These are phyloP conservation scores for Goniozus legneri DNA, from an alignment of 1,140 invertebrate genomes.

Conservation along the genomic window DNA sequence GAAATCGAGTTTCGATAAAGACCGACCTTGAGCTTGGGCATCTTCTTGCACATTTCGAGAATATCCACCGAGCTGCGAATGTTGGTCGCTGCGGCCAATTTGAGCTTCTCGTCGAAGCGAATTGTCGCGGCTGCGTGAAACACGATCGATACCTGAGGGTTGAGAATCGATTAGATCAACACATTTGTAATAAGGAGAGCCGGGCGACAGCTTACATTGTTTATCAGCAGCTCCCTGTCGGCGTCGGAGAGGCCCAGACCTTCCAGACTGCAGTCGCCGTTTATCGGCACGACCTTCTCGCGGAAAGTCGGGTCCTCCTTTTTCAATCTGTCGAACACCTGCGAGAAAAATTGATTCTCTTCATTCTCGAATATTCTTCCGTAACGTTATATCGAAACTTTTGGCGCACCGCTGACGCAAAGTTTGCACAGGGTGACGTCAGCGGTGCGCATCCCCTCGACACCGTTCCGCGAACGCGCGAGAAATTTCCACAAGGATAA, in stretches of 20 bases:
- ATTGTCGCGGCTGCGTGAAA: constrained; percentile 67
- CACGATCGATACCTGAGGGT: constrained; percentile 56
- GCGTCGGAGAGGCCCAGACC: constrained; percentile 61
- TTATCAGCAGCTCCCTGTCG: constrained; percentile 63
- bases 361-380: background rate
- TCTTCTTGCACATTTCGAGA: constrained; percentile 41
- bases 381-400: background rate
- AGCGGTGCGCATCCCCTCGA: too few species aligned
- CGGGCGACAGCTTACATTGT: too few species aligned
- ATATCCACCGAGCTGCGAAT: constrained; percentile 58
- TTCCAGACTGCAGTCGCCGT: constrained; percentile 62
- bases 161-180: too few species aligned
- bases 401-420: background rate
- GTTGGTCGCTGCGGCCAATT: constrained; percentile 61
- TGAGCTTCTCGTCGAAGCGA: constrained; percentile 63
- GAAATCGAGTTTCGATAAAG: background rate
- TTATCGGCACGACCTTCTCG: constrained; percentile 62
- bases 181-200: too few species aligned
- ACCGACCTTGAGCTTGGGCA: constrained; percentile 43
- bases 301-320: constrained; percentile 62
- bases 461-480: too few species aligned
- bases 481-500: background rate
- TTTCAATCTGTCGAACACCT: constrained; percentile 60
- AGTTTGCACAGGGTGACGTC: background rate
- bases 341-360: constrained; percentile 4